phyloP scores from a whole-genome alignment of 2,888 invertebrate species.

The Caenorhabditis sp. region DNA sequence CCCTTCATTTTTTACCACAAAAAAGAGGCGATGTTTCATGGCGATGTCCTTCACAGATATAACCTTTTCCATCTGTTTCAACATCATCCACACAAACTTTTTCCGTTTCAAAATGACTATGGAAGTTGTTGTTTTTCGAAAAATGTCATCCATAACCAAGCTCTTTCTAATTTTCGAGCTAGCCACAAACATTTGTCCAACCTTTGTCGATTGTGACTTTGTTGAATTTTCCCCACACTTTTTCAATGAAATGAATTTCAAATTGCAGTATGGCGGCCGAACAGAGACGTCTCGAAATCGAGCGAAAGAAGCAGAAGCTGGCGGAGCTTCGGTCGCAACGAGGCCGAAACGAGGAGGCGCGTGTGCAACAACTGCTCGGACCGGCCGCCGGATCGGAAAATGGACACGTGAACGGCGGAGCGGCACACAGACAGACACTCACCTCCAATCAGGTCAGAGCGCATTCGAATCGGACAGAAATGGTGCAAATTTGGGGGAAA shows the following conservation, averaged over 20 bases:
- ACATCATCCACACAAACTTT: not conserved
- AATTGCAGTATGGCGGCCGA: conserved; percentile 18
- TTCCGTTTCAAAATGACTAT: conserved; percentile 1
- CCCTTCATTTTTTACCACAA: conserved; percentile 11
- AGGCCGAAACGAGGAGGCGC: conserved; percentile 36
- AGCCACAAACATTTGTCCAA: too few species aligned
- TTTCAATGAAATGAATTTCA: too few species aligned
- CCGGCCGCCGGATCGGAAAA: not conserved
- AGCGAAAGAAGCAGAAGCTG: conserved; percentile 69
- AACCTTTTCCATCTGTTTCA: conserved; percentile 1
- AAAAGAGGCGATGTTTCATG: conserved; percentile 10
- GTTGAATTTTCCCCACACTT: too few species aligned
- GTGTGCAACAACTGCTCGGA: conserved; percentile 51
- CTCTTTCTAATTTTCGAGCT: too few species aligned
- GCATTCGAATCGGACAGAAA: too few species aligned
- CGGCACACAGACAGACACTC: conserved; percentile 16
- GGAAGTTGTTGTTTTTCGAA: not conserved
- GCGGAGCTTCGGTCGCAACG: conserved; percentile 63
- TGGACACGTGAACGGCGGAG: conserved; percentile 8
- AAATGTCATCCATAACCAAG: too few species aligned
- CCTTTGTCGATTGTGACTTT: too few species aligned
- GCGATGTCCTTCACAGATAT: conserved; percentile 37
- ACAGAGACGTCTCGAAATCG: conserved; percentile 60
- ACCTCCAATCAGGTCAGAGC: conserved; percentile 40
- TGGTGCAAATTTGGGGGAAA: too few species aligned